Percentiles rank a stretch among this genome's conserved stretches.
Conservation (phyloP, 1,140 invertebrate species). For the Platorchestia sp. region DNA sequence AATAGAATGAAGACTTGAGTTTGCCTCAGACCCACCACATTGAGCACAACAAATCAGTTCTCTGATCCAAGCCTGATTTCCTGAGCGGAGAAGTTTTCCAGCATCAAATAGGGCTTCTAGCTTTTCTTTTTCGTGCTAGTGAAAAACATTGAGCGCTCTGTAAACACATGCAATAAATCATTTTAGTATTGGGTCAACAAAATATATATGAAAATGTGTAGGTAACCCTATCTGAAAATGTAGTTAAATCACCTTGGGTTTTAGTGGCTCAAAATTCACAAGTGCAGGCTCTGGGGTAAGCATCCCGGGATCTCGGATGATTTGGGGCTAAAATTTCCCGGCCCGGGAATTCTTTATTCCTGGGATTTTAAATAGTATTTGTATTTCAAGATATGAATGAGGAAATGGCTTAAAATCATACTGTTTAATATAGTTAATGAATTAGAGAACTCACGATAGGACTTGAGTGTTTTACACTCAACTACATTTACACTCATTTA, state of each 20-base stretch:
- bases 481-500: too few species aligned
- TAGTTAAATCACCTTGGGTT: not conserved
- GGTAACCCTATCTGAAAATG: too few species aligned
- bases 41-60: not conserved
- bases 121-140: not conserved
- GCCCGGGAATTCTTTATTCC: too few species aligned
- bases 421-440: too few species aligned
- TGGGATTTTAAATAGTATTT: too few species aligned
- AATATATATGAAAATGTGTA: not conserved
- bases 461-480: too few species aligned
- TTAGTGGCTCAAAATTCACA: not conserved
- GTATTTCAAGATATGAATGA: too few species aligned
- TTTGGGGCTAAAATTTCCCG: too few species aligned
- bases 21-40: not conserved
- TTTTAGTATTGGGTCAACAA: not conserved
- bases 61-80: not conserved
- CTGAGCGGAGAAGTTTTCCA: not conserved
- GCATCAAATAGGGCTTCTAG: not conserved
- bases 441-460: too few species aligned
- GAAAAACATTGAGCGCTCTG: not conserved
- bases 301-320: too few species aligned
- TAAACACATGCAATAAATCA: not conserved
- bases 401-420: too few species aligned
- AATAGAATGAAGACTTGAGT: not conserved
- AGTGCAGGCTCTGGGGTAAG: not conserved